These are phyloP conservation scores for Lasioglossum albipes DNA, from an alignment of 1,140 invertebrate species.

Conservation along the genomic window DNA sequence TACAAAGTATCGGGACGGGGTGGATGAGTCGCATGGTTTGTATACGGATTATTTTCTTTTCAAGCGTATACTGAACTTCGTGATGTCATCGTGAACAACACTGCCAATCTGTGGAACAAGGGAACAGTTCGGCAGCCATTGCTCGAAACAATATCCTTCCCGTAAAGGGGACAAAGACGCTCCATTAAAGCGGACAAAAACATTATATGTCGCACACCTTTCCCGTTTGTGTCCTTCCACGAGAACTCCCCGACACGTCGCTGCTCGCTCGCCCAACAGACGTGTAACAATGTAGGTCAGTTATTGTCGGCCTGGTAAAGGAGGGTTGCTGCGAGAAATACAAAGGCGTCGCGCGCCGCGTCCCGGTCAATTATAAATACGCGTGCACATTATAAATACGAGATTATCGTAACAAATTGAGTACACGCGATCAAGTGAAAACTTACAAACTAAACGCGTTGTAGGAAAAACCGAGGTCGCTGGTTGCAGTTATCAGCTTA, in stretches of 20 bases:
- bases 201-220: background rate
- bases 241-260: background rate
- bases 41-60: background rate
- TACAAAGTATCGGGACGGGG: background rate
- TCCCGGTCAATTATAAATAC: no score
- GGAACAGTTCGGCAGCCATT: background rate
- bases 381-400: no score
- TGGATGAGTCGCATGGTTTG: background rate
- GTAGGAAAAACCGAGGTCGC: no score
- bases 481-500: no score
- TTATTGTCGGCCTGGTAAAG: conserved; percentile 1
- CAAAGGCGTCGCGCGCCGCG: background rate
- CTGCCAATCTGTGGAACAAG: background rate
- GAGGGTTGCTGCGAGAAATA: background rate
- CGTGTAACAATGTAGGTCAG: background rate
- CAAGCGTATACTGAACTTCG: background rate
- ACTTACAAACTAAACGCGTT: no score
- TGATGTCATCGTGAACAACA: background rate
- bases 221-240: background rate
- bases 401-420: no score
- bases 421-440: no score
- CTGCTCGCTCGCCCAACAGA: no score
- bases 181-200: background rate
- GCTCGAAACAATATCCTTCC: background rate
- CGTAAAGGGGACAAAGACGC: background rate